Conservation (phyloP, 2,888 invertebrate species). For the Oscheius sp. region DNA sequence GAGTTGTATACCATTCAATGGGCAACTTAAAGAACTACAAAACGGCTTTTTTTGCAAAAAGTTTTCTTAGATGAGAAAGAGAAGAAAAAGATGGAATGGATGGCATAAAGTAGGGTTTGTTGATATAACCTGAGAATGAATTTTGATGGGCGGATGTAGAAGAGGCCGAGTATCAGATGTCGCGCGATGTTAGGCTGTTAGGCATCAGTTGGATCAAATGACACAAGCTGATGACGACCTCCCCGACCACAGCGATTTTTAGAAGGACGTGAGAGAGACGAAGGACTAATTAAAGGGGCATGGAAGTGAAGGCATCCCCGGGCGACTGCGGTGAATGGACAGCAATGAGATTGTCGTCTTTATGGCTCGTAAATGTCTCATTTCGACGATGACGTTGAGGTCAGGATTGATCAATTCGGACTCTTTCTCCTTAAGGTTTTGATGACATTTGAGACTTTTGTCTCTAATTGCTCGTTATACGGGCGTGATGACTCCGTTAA, state of each 20-base stretch:
- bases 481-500: no score
- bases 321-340: conserved; percentile 11
- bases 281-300: conserved; percentile 2
- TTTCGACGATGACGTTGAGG: conserved; percentile 17
- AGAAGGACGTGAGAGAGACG: background rate
- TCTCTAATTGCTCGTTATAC: conserved; percentile 9
- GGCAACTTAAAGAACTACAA: background rate
- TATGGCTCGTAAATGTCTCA: conserved; percentile 26
- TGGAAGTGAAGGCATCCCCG: conserved; percentile 7
- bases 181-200: conserved; percentile 25
- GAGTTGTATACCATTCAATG: background rate
- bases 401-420: background rate
- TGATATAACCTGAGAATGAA: background rate
- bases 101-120: background rate
- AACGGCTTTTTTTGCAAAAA: no score
- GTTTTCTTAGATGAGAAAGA: background rate
- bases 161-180: conserved; percentile 13
- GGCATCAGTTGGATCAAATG: conserved; percentile 17
- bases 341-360: conserved; percentile 26
- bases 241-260: background rate
- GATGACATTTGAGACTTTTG: background rate
- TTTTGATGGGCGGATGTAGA: background rate
- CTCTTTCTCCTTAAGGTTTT: no score
- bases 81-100: background rate
- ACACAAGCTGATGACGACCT: background rate